Percentiles rank a stretch among this genome's conserved stretches.
These are phyloP conservation scores for Ophraella communa DNA, from an alignment of 2,888 invertebrate genomes.

Conservation along the genomic window DNA sequence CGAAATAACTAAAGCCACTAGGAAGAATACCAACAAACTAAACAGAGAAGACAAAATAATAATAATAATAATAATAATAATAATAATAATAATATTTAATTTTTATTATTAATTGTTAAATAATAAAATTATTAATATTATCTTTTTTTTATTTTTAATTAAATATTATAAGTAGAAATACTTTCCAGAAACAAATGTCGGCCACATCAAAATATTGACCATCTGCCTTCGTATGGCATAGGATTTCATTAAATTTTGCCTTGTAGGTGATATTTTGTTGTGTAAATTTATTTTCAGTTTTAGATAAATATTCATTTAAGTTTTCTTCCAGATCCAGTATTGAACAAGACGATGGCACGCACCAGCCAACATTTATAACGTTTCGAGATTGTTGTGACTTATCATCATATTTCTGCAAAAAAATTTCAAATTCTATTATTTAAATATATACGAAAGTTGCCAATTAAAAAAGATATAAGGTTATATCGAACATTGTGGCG, in stretches of 20 bases:
- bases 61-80: constrained; percentile 1
- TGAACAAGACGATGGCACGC: constrained; percentile 56
- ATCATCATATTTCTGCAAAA: constrained; percentile 50
- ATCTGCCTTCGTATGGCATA: constrained; percentile 52
- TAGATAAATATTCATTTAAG: constrained; percentile 49
- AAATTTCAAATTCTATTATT: neutral
- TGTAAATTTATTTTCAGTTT: constrained; percentile 49
- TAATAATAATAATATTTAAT: neutral
- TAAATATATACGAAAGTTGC: neutral
- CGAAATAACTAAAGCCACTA: constrained; percentile 50
- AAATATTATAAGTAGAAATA: constrained; percentile 6
- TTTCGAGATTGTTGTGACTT: constrained; percentile 52
- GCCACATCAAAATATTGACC: constrained; percentile 45
- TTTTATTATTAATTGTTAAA: neutral
- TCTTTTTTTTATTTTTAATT: neutral
- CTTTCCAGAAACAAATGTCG: constrained; percentile 57
- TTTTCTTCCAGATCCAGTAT: constrained; percentile 49
- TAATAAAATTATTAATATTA: neutral
- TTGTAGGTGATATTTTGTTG: constrained; percentile 48
- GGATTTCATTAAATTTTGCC: constrained; percentile 39
- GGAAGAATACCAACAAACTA: constrained; percentile 50
- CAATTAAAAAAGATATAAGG: neutral
- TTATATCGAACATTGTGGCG: too few species aligned
- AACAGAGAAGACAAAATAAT: constrained; percentile 32
- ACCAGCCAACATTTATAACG: constrained; percentile 53